phyloP scores from a whole-genome alignment of 2,113 vertebrate genomes.

The Limanda limanda region DNA sequence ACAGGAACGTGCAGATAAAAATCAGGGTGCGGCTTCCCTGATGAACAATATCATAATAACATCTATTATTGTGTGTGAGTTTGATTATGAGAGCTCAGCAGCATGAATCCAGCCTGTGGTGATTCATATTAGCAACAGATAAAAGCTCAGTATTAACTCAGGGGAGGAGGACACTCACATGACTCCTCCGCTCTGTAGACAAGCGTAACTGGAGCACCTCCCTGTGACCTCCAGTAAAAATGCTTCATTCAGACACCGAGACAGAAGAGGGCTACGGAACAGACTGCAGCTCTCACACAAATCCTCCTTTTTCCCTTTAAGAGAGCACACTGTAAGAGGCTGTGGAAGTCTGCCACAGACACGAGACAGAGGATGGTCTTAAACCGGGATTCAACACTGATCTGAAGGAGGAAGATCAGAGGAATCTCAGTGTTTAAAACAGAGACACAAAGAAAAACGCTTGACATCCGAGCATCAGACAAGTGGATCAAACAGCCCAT shows the following conservation, averaged over 20 bases:
- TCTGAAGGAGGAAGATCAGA: too few relatives aligned
- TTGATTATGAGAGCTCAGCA: neutral
- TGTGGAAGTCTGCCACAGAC: too few relatives aligned
- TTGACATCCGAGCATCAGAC: too few relatives aligned
- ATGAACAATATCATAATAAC: too few relatives aligned
- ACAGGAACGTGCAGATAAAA: neutral
- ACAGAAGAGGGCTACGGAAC: neutral
- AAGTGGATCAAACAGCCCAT: too few relatives aligned
- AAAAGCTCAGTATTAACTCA: slow-evolving; percentile 11
- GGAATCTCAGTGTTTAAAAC: too few relatives aligned
- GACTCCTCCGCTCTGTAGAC: slow-evolving; percentile 31
- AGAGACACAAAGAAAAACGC: too few relatives aligned
- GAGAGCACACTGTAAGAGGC: too few relatives aligned
- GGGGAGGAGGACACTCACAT: slow-evolving; percentile 31
- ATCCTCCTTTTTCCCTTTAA: too few relatives aligned
- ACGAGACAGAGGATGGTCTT: neutral
- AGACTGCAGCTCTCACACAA: too few relatives aligned
- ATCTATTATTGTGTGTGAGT: too few relatives aligned
- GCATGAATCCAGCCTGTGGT: neutral
- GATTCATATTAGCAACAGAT: slow-evolving; percentile 19
- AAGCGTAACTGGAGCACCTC: slow-evolving; percentile 30
- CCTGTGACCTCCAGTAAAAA: slow-evolving; percentile 20
- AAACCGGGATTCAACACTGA: too few relatives aligned
- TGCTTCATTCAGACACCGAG: slow-evolving; percentile 14
- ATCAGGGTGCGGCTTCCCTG: neutral